A percentile compares a stretch with the other conserved stretches of the same genome.
Evolutionary conservation across 2,888 invertebrate species (phyloP).

Genomic region (Heliconius charithonia): DNA sequence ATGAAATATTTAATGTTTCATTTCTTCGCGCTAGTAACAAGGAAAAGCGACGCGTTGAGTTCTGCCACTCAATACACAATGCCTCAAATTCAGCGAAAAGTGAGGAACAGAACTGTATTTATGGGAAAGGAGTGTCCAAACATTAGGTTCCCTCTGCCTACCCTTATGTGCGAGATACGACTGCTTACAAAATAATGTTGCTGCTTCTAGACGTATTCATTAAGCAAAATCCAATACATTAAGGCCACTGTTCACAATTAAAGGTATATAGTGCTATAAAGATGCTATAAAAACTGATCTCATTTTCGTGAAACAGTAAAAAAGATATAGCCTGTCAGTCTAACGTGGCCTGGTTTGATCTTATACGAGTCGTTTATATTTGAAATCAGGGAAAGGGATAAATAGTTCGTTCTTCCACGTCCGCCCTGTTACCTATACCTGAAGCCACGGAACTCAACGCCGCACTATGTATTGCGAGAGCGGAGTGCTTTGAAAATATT

Average conservation of each 20-base stretch:
- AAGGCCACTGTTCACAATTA: constrained; percentile 35
- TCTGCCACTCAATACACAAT: background rate
- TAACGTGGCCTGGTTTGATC: constrained; percentile 31
- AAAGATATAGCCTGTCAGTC: constrained; percentile 35
- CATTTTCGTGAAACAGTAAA: constrained; percentile 43
- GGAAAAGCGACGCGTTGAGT: background rate
- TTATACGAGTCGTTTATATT: constrained; percentile 9
- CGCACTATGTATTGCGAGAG: background rate
- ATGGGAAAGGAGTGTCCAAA: too few species aligned
- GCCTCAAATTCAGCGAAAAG: background rate
- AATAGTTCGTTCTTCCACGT: background rate
- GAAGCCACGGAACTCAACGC: background rate
- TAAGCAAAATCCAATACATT: constrained; percentile 38
- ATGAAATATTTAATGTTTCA: background rate
- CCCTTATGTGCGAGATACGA: background rate
- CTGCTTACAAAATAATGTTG: background rate
- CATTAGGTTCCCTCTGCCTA: background rate
- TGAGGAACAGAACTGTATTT: too few species aligned
- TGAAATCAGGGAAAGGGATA: background rate
- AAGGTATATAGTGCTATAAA: constrained; percentile 41
- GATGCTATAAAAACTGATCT: constrained; percentile 39
- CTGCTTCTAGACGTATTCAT: constrained; percentile 8
- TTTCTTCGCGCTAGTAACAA: background rate
- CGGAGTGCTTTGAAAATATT: background rate
- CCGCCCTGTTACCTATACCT: too few species aligned